phyloP scores from a whole-genome alignment of 2,888 invertebrate species.

The Congeria kusceri region DNA sequence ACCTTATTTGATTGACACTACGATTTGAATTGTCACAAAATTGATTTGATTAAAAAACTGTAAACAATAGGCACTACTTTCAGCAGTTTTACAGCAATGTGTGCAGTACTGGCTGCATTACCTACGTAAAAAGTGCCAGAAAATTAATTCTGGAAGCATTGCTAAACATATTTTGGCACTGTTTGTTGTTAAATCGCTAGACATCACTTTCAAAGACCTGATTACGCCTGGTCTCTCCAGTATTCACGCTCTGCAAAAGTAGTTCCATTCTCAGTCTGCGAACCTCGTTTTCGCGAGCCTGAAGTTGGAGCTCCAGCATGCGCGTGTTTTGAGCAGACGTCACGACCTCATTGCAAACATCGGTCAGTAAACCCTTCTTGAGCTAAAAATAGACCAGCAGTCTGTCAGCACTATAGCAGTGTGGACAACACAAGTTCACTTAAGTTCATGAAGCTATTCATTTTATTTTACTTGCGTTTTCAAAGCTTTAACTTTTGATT shows the following conservation, averaged over 20 bases:
- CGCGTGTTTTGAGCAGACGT: conserved; percentile 63
- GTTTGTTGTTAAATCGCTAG: conserved; percentile 23
- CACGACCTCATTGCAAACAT: conserved; percentile 74
- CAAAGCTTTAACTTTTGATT: too few species aligned
- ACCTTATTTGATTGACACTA: too few species aligned
- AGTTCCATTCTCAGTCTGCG: conserved; percentile 71
- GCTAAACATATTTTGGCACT: background rate
- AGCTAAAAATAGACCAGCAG: conserved; percentile 63
- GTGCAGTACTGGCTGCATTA: too few species aligned
- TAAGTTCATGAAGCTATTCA: too few species aligned
- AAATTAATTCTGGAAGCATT: too few species aligned
- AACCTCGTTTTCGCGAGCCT: conserved; percentile 75
- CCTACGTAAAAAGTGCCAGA: too few species aligned
- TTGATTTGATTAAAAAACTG: too few species aligned
- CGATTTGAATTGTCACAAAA: too few species aligned
- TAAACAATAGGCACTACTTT: too few species aligned
- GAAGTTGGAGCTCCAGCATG: conserved; percentile 69
- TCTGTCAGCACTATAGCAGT: background rate
- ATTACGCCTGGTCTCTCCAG: conserved; percentile 57
- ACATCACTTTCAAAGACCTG: conserved; percentile 68
- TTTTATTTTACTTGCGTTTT: too few species aligned
- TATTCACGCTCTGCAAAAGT: conserved; percentile 58
- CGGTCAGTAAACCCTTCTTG: conserved; percentile 70
- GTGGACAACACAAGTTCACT: background rate
- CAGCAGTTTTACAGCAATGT: too few species aligned